Evolutionary conservation across 1,140 invertebrate species (phyloP), one percentile per base, ranked within the genome.

Genomic region (Coenobita brevimanus): DNA sequence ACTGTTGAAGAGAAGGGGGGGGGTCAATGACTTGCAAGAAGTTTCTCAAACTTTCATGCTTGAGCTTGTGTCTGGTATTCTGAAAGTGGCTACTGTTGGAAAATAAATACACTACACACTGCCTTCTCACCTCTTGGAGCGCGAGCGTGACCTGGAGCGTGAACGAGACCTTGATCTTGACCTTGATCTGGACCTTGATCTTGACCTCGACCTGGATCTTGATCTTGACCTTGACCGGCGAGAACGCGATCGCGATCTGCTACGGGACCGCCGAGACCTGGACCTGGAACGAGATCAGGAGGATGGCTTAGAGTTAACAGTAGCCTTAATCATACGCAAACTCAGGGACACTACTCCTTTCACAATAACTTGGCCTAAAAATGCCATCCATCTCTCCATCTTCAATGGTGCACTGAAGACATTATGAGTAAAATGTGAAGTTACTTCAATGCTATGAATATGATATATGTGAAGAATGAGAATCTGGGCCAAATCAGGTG

Each of bases 281-380:
- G 24, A 76, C 86, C 96, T 2, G 95, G 94, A 95, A 75, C 94
- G 93, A 57, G 94, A 95, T 38, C 93, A 67, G 94, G 93, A 73
- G 94, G 94, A 46, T 94, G 82, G 30, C 10, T 75, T 75, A 75
- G 17, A 75, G n/a, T n/a, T n/a, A n/a, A 36, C 36, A 38, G 17
- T 73, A 75, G 60, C 1, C 30, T 84, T 13, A 33, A 60, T 3
- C 13, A 69, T 27, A 10, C 27, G 8, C 24, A 67, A 75, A n/a
- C n/a, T n/a, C n/a, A n/a, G n/a, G n/a, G n/a, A n/a, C n/a, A n/a
- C n/a, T n/a, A n/a, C n/a, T n/a, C n/a, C n/a, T n/a, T n/a, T n/a
- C n/a, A n/a, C n/a, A n/a, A n/a, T n/a, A n/a, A n/a, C n/a, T n/a
- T n/a, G n/a, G n/a, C n/a, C n/a, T n/a, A n/a, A n/a, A n/a, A n/a